Conservation (phyloP, 1,140 invertebrate species). For the Tetragonula clypearis region DNA sequence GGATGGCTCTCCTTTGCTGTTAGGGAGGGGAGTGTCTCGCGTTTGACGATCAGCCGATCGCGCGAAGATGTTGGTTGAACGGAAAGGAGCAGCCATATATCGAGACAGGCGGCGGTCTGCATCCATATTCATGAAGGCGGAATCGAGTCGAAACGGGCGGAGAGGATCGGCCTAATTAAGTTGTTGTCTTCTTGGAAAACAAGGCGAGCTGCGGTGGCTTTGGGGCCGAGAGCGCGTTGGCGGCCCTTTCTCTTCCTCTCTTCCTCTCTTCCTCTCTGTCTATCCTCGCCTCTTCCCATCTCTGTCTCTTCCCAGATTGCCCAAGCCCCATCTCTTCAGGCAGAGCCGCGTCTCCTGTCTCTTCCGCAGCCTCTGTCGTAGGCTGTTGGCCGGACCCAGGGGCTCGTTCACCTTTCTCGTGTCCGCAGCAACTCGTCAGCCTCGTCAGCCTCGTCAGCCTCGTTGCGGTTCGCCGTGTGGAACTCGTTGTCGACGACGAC, state of each 20-base stretch:
- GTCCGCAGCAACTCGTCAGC: conserved; percentile 63
- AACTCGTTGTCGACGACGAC: conserved; percentile 61
- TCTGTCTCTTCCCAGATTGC: background rate
- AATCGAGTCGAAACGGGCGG: conserved; percentile 74
- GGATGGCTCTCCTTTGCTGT: background rate
- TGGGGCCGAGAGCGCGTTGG: conserved; percentile 54
- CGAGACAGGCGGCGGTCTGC: conserved; percentile 58
- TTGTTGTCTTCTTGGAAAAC: conserved; percentile 80
- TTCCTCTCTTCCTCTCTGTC: conserved; percentile 48
- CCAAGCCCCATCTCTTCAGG: background rate
- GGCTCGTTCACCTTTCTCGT: conserved; percentile 56
- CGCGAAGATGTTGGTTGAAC: conserved; percentile 53
- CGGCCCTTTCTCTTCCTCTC: conserved; percentile 33
- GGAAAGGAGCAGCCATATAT: conserved; percentile 56
- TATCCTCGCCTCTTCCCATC: conserved; percentile 58
- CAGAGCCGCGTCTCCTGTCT: background rate
- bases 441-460: conserved; percentile 66
- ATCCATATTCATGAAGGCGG: conserved; percentile 78
- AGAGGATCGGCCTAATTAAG: conserved; percentile 79
- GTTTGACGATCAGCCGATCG: conserved; percentile 35
- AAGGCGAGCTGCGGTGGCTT: conserved; percentile 72
- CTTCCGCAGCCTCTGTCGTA: background rate
- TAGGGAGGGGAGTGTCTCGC: background rate
- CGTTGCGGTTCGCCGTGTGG: conserved; percentile 55
- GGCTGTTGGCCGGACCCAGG: background rate